Conservation (phyloP, 2,888 invertebrate genomes). For the Drosophila rubida region DNA sequence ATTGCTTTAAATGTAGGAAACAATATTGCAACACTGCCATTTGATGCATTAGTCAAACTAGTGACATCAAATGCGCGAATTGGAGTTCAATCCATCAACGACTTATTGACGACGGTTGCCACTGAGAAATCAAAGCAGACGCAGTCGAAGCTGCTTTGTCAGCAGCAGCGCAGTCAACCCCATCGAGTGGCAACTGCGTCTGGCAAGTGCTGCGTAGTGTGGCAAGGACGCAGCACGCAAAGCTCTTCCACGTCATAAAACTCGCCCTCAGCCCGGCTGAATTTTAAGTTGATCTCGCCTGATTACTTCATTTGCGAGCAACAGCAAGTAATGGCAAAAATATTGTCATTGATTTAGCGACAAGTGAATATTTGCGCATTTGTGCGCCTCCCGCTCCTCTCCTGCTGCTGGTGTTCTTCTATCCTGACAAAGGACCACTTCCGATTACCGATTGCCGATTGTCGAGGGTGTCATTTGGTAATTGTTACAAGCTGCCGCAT, state of each 20-base stretch:
- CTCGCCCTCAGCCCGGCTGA: conserved; percentile 50
- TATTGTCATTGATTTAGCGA: conserved; percentile 82
- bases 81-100: too few species aligned
- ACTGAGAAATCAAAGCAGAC: neutral
- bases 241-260: conserved; percentile 73
- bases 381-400: conserved; percentile 3
- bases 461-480: conserved; percentile 80
- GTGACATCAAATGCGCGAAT: too few species aligned
- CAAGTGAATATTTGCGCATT: conserved; percentile 80
- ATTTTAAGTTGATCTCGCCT: conserved; percentile 66
- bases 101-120: neutral
- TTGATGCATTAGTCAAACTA: too few species aligned
- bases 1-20: too few species aligned
- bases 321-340: conserved; percentile 76
- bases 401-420: neutral
- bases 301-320: conserved; percentile 73
- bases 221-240: neutral
- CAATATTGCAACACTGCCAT: too few species aligned
- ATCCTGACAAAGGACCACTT: conserved; percentile 11
- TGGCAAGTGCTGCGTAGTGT: neutral
- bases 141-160: neutral
- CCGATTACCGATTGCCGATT: conserved; percentile 48
- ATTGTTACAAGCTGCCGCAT: conserved; percentile 80
- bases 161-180: conserved; percentile 14
- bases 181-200: conserved; percentile 12